Evolutionary conservation across 2,888 invertebrate genomes (phyloP), one percentile per base, ranked within the genome.

Genomic region (Cheilosia grossa): DNA sequence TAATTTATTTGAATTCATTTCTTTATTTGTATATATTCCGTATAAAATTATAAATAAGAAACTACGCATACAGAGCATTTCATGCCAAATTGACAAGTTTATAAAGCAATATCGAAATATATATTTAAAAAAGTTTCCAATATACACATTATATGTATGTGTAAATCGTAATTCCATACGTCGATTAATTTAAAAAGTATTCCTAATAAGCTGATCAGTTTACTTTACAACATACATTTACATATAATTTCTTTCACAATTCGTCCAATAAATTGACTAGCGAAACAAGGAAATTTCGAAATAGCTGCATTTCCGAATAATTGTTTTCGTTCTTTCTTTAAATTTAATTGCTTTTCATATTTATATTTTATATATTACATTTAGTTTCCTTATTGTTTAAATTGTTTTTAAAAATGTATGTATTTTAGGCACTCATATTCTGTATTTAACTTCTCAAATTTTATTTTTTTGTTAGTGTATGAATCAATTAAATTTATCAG

Each of bases 371-470:
- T 53, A 70, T 53, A 70, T 49, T 59, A 66, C 37, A 67, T 58
- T 49, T 59, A n/a, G 30, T 21, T 56, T 78, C 47, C 37, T 77
- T 82, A 44, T 58, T 63, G 13, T 47, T 79, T 51, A 61, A 42
- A 61, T 54, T 56, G 61, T 47, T 82, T 63, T 63, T 61, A 74
- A 69, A 63, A 83, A 83, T 64, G 63, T 81, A 75, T 85, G 58
- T 75, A 64, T 85, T 73, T 83, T 85, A 85, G 83, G 83, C 83
- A 85, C 83, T 85, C 83, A 81, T 64, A 81, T 85, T 81, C 81
- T 85, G 80, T 81, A 75, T 75, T 75, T 54, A 61, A 72, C 47
- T 82, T 37, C 51, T 80, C 64, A 64, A 80, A 54, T 80, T 80
- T 30, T 69, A 66, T 51, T 53, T n/a, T 69, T 75, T 70, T 40